Evolutionary conservation across 2,797 vertebrate genomes (phyloP).

Genomic region (Eupleurogrammus muticus): DNA sequence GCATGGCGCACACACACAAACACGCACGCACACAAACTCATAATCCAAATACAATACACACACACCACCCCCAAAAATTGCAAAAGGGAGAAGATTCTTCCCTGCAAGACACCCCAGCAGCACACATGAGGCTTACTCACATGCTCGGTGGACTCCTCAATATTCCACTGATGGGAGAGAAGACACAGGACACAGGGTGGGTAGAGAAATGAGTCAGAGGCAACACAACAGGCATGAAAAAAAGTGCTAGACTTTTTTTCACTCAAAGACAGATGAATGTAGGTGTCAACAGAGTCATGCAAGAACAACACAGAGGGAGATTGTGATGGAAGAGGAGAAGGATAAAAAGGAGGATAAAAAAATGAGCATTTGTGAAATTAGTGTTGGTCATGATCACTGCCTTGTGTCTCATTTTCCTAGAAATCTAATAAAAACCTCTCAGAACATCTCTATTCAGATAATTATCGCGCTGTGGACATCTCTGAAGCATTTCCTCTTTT

Average conservation of each 20-base stretch:
- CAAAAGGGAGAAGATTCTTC: constrained; percentile 64
- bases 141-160: constrained; percentile 96
- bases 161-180: constrained; percentile 92
- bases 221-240: constrained; percentile 86
- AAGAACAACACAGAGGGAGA: constrained; percentile 25
- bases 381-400: constrained; percentile 74
- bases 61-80: constrained; percentile 65
- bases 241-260: constrained; percentile 85
- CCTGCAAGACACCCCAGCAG: constrained; percentile 79
- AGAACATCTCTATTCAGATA: constrained; percentile 39
- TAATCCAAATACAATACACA: constrained; percentile 44
- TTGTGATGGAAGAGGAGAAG: constrained; percentile 40
- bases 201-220: constrained; percentile 83
- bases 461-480: constrained; percentile 42
- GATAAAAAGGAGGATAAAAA: constrained; percentile 30
- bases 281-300: constrained; percentile 78
- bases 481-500: constrained; percentile 43
- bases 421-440: constrained; percentile 41
- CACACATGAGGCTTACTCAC: constrained; percentile 94
- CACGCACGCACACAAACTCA: constrained; percentile 23
- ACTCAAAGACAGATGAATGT: constrained; percentile 78
- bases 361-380: constrained; percentile 41
- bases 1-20: constrained; percentile 42
- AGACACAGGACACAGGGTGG: constrained; percentile 78
- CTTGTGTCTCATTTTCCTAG: constrained; percentile 66